A percentile compares a stretch with the other conserved stretches of the same genome.
Conservation (phyloP, 2,888 invertebrate genomes). For the Hirtodrosophila cameraria region DNA sequence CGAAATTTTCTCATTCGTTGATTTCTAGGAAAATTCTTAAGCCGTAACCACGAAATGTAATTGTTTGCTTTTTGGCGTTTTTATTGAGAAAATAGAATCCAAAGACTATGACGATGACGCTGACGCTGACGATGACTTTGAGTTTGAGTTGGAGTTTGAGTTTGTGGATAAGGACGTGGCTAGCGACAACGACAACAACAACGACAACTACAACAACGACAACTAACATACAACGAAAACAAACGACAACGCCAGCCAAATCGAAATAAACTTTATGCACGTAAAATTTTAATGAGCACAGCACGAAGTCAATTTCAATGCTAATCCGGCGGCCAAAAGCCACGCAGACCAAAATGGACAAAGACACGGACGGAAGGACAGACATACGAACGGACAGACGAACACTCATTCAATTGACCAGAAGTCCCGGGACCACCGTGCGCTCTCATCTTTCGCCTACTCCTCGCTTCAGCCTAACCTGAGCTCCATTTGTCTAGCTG, state of each 20-base stretch:
- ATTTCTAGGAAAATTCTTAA: conserved; percentile 44
- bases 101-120: conserved; percentile 21
- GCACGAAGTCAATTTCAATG: conserved; percentile 79
- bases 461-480: conserved; percentile 6
- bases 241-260: conserved; percentile 57
- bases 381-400: conserved; percentile 13
- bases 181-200: conserved; percentile 29
- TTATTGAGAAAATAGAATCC: conserved; percentile 29
- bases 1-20: conserved; percentile 44
- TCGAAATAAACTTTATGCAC: conserved; percentile 79
- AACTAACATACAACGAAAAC: conserved; percentile 22
- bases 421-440: conserved; percentile 68
- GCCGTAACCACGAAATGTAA: conserved; percentile 66
- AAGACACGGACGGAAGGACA: conserved; percentile 1
- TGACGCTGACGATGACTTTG: conserved; percentile 23
- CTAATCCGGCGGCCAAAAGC: conserved; percentile 73
- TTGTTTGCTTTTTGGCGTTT: conserved; percentile 54
- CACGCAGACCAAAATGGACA: conserved; percentile 10
- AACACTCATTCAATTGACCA: conserved; percentile 53
- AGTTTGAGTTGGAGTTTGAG: conserved; percentile 41
- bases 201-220: conserved; percentile 26
- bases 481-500: conserved; percentile 28
- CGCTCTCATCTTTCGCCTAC: conserved; percentile 14
- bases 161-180: conserved; percentile 55
- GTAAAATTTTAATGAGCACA: conserved; percentile 80